Evolutionary conservation across 30 jellyfish, hydroid and myxozoan species (phyloP).

Genomic region (Nemopilema nomurai): DNA sequence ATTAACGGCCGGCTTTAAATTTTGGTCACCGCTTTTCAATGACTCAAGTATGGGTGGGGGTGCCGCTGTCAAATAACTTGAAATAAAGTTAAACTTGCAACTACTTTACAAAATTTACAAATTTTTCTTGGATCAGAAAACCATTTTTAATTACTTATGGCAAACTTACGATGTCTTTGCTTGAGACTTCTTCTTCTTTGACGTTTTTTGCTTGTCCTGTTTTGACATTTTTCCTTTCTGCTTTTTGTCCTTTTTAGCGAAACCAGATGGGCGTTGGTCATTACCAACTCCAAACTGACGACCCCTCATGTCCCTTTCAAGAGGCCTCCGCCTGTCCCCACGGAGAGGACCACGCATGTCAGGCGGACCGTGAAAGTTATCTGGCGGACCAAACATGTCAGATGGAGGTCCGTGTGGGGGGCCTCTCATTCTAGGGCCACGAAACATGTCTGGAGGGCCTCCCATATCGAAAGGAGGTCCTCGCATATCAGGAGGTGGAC

Average conservation of each 20-base stretch:
- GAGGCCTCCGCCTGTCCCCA: constrained; percentile 39
- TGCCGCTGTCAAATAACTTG: too few species aligned
- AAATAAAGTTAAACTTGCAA: too few species aligned
- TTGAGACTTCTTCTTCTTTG: constrained; percentile 19
- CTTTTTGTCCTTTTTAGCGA: neutral
- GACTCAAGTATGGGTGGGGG: too few species aligned
- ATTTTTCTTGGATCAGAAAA: too few species aligned
- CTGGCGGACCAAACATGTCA: constrained; percentile 45
- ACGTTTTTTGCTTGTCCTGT: constrained; percentile 16
- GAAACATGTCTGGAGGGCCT: constrained; percentile 51
- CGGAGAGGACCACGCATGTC: constrained; percentile 53
- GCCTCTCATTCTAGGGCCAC: constrained; percentile 43
- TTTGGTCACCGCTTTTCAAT: too few species aligned
- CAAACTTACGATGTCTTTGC: constrained; percentile 24
- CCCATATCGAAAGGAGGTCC: constrained; percentile 53
- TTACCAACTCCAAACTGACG: constrained; percentile 36
- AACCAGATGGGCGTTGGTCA: constrained; percentile 35
- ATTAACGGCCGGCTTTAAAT: too few species aligned
- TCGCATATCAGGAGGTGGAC: constrained; percentile 49
- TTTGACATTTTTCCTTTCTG: constrained; percentile 34
- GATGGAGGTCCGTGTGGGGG: constrained; percentile 54
- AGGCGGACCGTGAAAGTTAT: constrained; percentile 41
- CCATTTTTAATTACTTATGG: too few species aligned
- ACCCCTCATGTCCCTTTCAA: constrained; percentile 31
- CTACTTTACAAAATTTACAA: too few species aligned